Base-by-base conservation (phyloP, 1,140 invertebrate genomes). In the Andricus grossulariae region DNA sequence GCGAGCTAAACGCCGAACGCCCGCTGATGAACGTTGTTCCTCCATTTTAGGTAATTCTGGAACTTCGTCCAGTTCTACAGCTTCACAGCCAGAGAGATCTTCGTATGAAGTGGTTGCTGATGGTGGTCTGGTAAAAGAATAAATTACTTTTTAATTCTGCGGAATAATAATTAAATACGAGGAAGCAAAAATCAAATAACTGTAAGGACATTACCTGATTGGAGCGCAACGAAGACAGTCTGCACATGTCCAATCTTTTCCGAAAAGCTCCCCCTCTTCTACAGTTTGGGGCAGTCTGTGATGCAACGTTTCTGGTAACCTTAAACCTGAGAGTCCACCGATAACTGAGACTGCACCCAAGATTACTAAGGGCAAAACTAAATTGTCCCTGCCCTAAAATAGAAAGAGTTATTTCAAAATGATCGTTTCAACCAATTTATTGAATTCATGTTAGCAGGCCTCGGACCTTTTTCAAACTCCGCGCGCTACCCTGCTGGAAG, bases 251-350 rank as follows among this genome's bases (percentile, higher is more conserved):
- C 95, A 97, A 84, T 97, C 92, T 88, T 96, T 97, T n/a, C 96
- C 96, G 88, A 97, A 97, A 83, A 95, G 93, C 87, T 97, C 97
- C 6, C 96, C 96, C 88, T 97, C 96, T 89, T 97, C 95, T 1
- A 97, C 92, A 0, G 96, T 97, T 89, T 97, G 96, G 0, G 96
- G 96, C 74, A 97, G 87, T 18, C 94, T 93, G 84, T 95, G 93
- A 89, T 97, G 95, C 13, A 97, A 88, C 0, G 96, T 97, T 92
- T 97, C 96, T 3, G 96, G 96, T 80, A 97, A 88, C 50, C 96
- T 92, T 32, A 97, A 89, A 2, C 95, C 94, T n/a, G 94, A 95
- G 73, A 97, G 80, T 55, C 96, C 95, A 18, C 96, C 96, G 72
- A 97, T 91, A 32, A 96, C 94, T 0, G 96, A 96, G 11, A 97